Conservation (phyloP, 2,888 invertebrate species). For the Tiliacea citrago region DNA sequence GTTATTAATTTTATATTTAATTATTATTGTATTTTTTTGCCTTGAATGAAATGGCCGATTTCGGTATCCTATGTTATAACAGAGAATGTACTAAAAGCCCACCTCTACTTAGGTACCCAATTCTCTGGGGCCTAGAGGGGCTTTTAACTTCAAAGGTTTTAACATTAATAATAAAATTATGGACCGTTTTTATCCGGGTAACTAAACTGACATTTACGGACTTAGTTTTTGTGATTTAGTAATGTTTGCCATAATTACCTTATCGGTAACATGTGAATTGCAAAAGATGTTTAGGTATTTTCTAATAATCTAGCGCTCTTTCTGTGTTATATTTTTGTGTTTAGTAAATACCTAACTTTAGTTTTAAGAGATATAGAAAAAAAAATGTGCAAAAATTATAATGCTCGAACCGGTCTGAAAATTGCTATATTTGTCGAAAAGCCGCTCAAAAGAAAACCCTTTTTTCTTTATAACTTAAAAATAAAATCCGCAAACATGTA, state of each 20-base stretch:
- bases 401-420: not conserved
- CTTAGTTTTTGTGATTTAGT: not conserved
- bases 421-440: not conserved
- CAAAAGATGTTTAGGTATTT: not conserved
- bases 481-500: not conserved
- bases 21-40: not conserved
- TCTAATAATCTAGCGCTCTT: no score
- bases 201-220: not conserved
- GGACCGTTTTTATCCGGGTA: not conserved
- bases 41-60: not conserved
- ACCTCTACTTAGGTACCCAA: conserved; percentile 5
- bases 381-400: not conserved
- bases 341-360: not conserved
- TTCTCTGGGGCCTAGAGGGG: conserved; percentile 16
- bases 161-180: conserved; percentile 7
- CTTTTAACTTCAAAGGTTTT: conserved; percentile 38
- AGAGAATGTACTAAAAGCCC: conserved; percentile 6
- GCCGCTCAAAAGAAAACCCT: not conserved
- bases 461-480: no score
- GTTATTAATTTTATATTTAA: not conserved
- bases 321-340: no score
- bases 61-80: not conserved
- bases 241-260: not conserved
- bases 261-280: not conserved
- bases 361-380: not conserved